Evolutionary conservation across 2,113 vertebrate species (phyloP).

Genomic region (Ammodytes marinus): DNA sequence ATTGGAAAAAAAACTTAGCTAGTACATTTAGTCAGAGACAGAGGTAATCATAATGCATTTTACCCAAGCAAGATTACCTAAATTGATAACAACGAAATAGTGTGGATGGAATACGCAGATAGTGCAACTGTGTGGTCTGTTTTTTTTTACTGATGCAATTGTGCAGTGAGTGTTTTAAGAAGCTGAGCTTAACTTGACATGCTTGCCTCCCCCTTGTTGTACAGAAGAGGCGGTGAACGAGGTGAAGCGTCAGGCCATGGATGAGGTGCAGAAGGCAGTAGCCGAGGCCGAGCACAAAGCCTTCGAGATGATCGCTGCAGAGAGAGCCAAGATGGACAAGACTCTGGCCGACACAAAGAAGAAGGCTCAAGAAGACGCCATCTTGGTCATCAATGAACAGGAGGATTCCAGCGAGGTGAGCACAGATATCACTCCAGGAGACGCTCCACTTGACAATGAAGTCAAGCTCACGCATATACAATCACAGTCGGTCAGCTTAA

Average conservation of each 20-base stretch:
- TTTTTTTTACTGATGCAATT: neutral
- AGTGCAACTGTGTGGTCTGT: neutral
- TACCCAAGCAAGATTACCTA: neutral
- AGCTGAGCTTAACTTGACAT: neutral
- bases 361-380: conserved; percentile 95
- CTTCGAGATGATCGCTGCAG: conserved; percentile 96
- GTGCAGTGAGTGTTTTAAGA: neutral
- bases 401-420: conserved; percentile 98
- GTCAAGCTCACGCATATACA: neutral
- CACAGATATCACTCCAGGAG: neutral
- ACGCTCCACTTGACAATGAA: neutral
- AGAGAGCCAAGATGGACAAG: conserved; percentile 98
- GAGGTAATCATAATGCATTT: neutral
- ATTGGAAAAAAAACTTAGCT: neutral
- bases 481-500: too few species aligned
- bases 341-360: conserved; percentile 94
- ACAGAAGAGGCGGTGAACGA: conserved; percentile 99
- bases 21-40: neutral
- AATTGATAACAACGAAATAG: neutral
- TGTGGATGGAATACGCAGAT: neutral
- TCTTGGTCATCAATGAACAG: conserved; percentile 97
- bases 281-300: conserved; percentile 98
- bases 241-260: conserved; percentile 99
- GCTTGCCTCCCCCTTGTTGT: neutral
- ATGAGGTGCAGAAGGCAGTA: conserved; percentile 98